A percentile compares a stretch with the other conserved stretches of the same genome.
These are phyloP conservation scores for Apolygus lucorum DNA, from an alignment of 1,140 invertebrate genomes.

Conservation along the genomic window DNA sequence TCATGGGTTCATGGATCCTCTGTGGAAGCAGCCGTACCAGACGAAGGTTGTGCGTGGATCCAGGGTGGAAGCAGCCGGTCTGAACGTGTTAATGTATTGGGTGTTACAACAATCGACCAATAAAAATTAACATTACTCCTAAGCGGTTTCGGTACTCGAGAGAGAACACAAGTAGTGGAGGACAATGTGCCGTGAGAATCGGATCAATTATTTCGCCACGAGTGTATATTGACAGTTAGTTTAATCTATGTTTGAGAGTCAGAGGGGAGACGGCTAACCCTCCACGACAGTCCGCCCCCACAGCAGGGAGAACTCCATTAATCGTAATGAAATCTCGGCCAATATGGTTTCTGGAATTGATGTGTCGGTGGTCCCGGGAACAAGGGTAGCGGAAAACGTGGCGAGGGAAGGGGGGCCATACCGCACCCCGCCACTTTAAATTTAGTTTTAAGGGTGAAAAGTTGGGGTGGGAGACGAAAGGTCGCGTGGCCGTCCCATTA, in stretches of 20 bases:
- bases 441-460: slow-evolving; percentile 31
- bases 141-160: no score
- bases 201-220: not conserved
- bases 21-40: no score
- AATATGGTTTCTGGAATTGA: slow-evolving; percentile 35
- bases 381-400: slow-evolving; percentile 16
- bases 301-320: slow-evolving; percentile 25
- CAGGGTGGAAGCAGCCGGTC: no score
- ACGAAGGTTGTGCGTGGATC: no score
- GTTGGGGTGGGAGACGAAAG: slow-evolving; percentile 4
- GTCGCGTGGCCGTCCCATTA: slow-evolving; percentile 24
- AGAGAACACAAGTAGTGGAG: no score
- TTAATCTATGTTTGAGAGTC: not conserved
- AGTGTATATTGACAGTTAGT: not conserved
- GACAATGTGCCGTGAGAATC: not conserved
- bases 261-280: not conserved
- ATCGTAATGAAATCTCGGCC: slow-evolving; percentile 34
- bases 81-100: no score
- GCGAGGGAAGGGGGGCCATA: not conserved
- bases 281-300: not conserved
- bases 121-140: no score
- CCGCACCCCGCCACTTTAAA: slow-evolving; percentile 29
- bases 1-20: no score
- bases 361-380: slow-evolving; percentile 23
- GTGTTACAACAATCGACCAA: no score